A percentile compares a stretch with the other conserved stretches of the same genome.
phyloP scores from a whole-genome alignment of 2,113 vertebrate genomes.

The Marcusenius ussheri region DNA sequence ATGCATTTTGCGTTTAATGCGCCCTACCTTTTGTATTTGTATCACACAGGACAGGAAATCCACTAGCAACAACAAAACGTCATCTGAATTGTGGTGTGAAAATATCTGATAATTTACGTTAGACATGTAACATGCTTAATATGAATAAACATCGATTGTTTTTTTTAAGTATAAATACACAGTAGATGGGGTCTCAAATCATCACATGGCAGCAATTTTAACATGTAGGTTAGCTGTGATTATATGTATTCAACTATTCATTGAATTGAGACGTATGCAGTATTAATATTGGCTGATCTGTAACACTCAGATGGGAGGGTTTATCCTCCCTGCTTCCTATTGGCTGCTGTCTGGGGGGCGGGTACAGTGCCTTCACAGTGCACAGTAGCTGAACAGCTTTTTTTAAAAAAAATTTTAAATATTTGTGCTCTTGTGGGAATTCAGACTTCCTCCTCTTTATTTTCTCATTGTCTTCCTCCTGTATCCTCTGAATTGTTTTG shows the following conservation, averaged over 20 bases:
- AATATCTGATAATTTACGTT: no score
- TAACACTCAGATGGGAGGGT: neutral
- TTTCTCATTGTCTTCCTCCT: constrained; percentile 65
- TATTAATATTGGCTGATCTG: neutral
- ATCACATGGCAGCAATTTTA: neutral
- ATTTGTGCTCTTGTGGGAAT: constrained; percentile 51
- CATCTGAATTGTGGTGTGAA: no score
- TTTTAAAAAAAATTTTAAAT: constrained; percentile 59
- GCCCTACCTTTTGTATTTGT: no score
- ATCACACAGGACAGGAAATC: no score
- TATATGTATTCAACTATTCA: neutral
- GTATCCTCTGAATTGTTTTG: constrained; percentile 70
- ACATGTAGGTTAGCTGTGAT: neutral
- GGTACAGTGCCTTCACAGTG: constrained; percentile 10
- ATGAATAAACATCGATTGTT: neutral
- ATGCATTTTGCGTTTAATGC: no score
- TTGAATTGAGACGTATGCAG: neutral
- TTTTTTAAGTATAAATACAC: neutral
- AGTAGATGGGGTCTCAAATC: neutral
- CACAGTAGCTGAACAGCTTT: constrained; percentile 15
- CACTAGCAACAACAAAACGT: no score
- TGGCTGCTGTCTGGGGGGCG: neutral
- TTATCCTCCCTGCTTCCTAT: neutral
- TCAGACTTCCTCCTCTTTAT: constrained; percentile 66
- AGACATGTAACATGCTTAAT: no score